These are phyloP conservation scores for Sitta carolinensis DNA, from an alignment of 2,797 vertebrate species.

Conservation along the genomic window DNA sequence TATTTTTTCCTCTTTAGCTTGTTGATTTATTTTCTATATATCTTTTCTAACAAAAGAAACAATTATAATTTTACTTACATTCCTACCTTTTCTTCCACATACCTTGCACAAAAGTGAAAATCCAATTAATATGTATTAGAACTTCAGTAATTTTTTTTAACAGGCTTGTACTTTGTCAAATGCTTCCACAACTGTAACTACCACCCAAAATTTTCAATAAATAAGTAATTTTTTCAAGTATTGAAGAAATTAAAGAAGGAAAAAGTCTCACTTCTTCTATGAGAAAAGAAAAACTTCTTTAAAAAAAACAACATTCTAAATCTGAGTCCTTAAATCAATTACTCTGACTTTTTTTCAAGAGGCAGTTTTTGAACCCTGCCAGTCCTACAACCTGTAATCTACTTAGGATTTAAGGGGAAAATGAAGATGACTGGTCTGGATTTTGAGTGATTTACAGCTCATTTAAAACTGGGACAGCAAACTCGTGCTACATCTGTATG, in stretches of 20 bases:
- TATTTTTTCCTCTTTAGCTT: not conserved
- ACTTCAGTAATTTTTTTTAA: not conserved
- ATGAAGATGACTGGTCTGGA: not conserved
- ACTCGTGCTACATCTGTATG: not conserved
- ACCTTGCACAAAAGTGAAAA: not conserved
- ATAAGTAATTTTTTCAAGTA: not conserved
- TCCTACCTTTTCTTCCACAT: not conserved
- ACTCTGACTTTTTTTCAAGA: not conserved
- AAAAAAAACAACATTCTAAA: not conserved
- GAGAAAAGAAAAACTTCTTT: too few species aligned
- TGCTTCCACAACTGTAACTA: not conserved
- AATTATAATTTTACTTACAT: not conserved
- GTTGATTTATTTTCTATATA: not conserved
- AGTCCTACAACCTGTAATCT: not conserved
- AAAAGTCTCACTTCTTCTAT: not conserved
- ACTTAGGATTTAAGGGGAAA: not conserved
- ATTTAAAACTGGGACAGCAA: not conserved
- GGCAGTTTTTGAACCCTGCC: not conserved
- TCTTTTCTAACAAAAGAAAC: not conserved
- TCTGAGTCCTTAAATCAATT: not conserved
- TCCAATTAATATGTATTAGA: not conserved
- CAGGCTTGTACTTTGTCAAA: not conserved
- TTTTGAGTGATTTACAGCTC: not conserved
- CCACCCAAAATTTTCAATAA: not conserved
- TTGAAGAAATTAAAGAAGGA: not conserved